Evolutionary conservation across 1,140 invertebrate species (phyloP).

Genomic region (Microplitis mediator): DNA sequence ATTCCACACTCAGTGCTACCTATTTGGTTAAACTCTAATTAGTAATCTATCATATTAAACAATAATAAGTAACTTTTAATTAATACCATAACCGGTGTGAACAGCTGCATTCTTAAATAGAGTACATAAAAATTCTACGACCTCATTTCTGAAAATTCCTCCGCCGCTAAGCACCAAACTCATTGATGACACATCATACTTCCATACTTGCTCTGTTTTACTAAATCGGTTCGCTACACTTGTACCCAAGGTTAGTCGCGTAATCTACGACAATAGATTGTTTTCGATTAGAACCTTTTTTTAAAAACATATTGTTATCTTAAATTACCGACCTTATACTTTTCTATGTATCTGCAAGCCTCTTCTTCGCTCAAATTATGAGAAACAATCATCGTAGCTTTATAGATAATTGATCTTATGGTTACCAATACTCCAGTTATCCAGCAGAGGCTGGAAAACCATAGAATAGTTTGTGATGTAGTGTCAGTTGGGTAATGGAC

Average conservation of each 20-base stretch:
- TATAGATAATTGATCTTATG: not conserved
- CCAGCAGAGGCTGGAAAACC: conserved; percentile 25
- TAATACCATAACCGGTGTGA: conserved; percentile 41
- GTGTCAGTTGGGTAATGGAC: not conserved
- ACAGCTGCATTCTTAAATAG: conserved; percentile 31
- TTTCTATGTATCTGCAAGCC: conserved; percentile 36
- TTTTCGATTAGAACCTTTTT: no score
- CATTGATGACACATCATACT: conserved; percentile 42
- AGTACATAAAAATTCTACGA: conserved; percentile 23
- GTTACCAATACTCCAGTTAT: conserved; percentile 24
- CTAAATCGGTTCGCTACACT: conserved; percentile 37
- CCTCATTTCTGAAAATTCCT: conserved; percentile 42
- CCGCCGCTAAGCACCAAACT: conserved; percentile 40
- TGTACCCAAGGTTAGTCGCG: conserved; percentile 31
- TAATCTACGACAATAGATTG: conserved; percentile 1
- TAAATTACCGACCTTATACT: conserved; percentile 34
- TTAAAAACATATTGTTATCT: no score
- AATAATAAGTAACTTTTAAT: not conserved
- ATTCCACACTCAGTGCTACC: conserved; percentile 43
- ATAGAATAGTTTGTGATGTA: not conserved
- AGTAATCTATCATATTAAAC: no score
- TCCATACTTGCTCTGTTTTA: conserved; percentile 20
- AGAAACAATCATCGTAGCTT: conserved; percentile 25
- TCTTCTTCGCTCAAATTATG: conserved; percentile 26
- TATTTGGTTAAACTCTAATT: conserved; percentile 23